Percentiles rank a stretch among this genome's conserved stretches.
These are phyloP conservation scores for Ageneiosus marmoratus DNA, from an alignment of 2,113 vertebrate genomes.

Conservation along the genomic window DNA sequence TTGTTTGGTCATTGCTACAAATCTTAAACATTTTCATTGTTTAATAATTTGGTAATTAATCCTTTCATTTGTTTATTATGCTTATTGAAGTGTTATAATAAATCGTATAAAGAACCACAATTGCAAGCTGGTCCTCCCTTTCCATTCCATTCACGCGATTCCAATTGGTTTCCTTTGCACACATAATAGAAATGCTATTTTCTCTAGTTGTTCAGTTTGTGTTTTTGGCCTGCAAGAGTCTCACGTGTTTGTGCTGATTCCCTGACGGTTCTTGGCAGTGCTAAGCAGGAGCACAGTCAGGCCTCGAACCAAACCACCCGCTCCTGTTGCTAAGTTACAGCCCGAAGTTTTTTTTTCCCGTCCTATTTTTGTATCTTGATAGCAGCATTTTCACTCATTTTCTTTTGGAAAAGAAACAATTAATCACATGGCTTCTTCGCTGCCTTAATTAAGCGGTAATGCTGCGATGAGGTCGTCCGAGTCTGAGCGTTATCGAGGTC, in stretches of 20 bases:
- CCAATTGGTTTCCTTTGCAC: not conserved
- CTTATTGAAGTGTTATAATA: not conserved
- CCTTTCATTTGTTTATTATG: not conserved
- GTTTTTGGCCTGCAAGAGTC: slow-evolving; percentile 40
- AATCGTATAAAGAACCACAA: not conserved
- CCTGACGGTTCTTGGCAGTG: slow-evolving; percentile 41
- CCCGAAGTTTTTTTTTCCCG: slow-evolving; percentile 63
- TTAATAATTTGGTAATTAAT: not conserved
- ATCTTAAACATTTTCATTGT: not conserved
- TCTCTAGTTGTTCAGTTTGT: slow-evolving; percentile 30
- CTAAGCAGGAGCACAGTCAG: slow-evolving; percentile 62
- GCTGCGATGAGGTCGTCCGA: slow-evolving; percentile 18
- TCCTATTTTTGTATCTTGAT: slow-evolving; percentile 64
- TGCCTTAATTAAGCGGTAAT: slow-evolving; percentile 62
- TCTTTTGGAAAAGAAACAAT: slow-evolving; percentile 73
- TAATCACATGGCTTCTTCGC: slow-evolving; percentile 66
- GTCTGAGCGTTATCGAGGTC: not conserved
- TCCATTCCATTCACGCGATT: not conserved
- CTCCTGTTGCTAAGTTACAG: slow-evolving; percentile 82
- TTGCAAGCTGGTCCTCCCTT: not conserved
- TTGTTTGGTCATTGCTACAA: not conserved
- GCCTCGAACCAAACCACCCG: slow-evolving; percentile 73
- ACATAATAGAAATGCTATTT: slow-evolving; percentile 25
- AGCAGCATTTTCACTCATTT: slow-evolving; percentile 57
- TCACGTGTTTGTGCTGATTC: slow-evolving; percentile 48